Base-by-base conservation (phyloP, 2,888 invertebrate genomes). In the Patella pellucida region DNA sequence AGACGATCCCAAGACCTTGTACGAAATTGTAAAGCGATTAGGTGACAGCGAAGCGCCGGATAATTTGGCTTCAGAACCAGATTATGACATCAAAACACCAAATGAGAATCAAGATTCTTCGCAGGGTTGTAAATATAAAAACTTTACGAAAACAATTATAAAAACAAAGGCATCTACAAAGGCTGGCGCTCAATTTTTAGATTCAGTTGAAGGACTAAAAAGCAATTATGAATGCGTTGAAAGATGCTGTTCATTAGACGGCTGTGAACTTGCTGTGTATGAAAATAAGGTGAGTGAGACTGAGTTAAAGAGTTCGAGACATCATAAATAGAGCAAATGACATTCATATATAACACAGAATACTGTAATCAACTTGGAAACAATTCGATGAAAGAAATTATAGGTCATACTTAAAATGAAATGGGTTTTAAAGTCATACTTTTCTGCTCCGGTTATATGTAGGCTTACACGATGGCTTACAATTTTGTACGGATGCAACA, bases 181-280 rank as follows among this genome's bases (percentile, higher is more conserved):
- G 12, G 79, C 75, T 70, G 85, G 85, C 23, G 86, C 87, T 9
- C 75, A 73, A 71, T 86, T 85, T 74, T 72, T 87, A 27, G 75
- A 76, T 41, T 82, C 79, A 27, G 69, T 73, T n/a, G 67, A 78
- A 7, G 81, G 81, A 52, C 19, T 75, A 50, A 67, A 79, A 19
- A 76, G 74, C 0, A 82, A 82, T 41, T 77, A 80, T 54, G 84
- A 84, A 16, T 87, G 87, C 76, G 77, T 82, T 12, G 71, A 76
- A 68, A 68, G 74, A 52, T 87, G 87, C 76, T 87, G 87, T 78
- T 74, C 79, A 19, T 80, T 81, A 68, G 69, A 76, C 12, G 78
- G 79, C 11, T 87, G 87, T 82, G 85, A 85, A 75, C 76, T 85
- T 54, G 84, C 86, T 31, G 83, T 87, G 19, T 87, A 81, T 77